Base-by-base conservation (phyloP, 2,113 vertebrate species). In the Ictalurus punctatus region DNA sequence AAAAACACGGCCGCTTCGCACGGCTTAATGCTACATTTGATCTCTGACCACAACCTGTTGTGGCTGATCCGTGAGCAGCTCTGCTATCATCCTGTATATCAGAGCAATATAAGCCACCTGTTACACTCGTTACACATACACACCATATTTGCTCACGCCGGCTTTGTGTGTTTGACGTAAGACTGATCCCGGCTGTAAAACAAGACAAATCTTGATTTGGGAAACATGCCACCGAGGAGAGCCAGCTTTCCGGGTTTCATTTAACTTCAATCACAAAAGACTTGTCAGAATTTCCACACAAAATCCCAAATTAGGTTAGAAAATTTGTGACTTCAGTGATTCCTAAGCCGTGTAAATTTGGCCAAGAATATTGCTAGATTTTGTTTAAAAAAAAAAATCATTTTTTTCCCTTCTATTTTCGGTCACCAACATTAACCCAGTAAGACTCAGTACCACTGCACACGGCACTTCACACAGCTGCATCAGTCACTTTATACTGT, bases 101-200 rank as follows among this genome's bases (percentile, higher is more conserved):
- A 67, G 61, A 37, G 85, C 78, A 90, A 88, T 86, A 90, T 79
- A 90, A 92, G 88, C 92, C 92, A 94, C 94, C 95, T 95, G 94
- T 91, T 95, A 86, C 84, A 89, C 90, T 94, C 92, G 92, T 93
- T 86, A 83, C 84, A 37, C 54, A 82, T 16, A 82, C 80, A 82
- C 56, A 59, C 80, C 1, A 63, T 91, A 90, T 93, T 92, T 90
- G 87, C 91, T 91, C 87, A 88, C 6, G 87, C 80, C 67, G 40
- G 30, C 74, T 83, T 40, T 40, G 14, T 87, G 84, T 88, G 92
- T 93, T 94, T 92, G 92, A 94, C 89, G 83, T 91, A 90, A 92
- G 93, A 92, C 92, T 92, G 91, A 84, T 82, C 85, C 83, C 88
- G 61, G 87, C 91, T 81, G 86, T 95, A 83, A 93, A 92, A 90